phyloP scores from a whole-genome alignment of 2,888 invertebrate species.

The Drosophila mulleri region DNA sequence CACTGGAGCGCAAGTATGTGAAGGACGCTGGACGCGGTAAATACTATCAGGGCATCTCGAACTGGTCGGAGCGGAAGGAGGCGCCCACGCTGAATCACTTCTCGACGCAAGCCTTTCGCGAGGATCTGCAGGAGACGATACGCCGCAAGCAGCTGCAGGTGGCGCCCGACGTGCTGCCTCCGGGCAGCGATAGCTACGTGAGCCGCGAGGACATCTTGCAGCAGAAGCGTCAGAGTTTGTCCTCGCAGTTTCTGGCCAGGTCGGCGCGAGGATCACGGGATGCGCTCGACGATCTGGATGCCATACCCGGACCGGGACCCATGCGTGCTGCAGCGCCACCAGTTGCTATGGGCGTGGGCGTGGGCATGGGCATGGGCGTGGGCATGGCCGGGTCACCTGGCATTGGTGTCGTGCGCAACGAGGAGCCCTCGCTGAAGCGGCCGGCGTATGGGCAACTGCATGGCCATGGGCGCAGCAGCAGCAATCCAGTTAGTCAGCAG shows the following conservation, averaged over 20 bases:
- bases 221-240: constrained; percentile 83
- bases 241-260: constrained; percentile 81
- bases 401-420: constrained; percentile 17
- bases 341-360: neutral
- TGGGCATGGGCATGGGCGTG: neutral
- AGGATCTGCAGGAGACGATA: constrained; percentile 84
- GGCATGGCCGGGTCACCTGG: neutral
- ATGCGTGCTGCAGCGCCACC: neutral
- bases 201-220: constrained; percentile 84
- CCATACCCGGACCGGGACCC: constrained; percentile 66
- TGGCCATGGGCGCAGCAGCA: constrained; percentile 85
- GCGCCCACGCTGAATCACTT: constrained; percentile 75
- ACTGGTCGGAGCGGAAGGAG: constrained; percentile 87
- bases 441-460: constrained; percentile 49
- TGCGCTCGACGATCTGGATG: constrained; percentile 82
- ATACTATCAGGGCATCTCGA: constrained; percentile 91
- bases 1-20: constrained; percentile 61
- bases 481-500: constrained; percentile 35
- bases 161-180: constrained; percentile 51
- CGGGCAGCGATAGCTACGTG: constrained; percentile 77
- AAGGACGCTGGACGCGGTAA: constrained; percentile 85
- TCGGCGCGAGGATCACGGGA: constrained; percentile 83
- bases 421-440: constrained; percentile 64
- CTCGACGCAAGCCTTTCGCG: constrained; percentile 84
- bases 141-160: constrained; percentile 83